Evolutionary conservation across 92 coral and sea anemone genomes (phyloP).

Genomic region (Zoanthus solanderi): DNA sequence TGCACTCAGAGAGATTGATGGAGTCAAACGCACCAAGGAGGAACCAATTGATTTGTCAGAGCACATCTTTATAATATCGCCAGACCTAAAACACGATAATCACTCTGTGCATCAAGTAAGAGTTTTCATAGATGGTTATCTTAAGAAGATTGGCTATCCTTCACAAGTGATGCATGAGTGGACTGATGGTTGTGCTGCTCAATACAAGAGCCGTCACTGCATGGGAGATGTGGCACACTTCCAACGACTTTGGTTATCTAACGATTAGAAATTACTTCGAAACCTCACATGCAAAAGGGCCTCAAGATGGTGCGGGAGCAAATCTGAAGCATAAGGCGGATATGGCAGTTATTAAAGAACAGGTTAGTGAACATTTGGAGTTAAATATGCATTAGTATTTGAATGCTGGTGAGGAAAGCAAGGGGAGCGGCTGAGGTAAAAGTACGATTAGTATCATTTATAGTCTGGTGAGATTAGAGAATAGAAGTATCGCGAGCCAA

Average conservation of each 20-base stretch:
- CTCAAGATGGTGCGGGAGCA: too few species aligned
- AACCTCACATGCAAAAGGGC: not conserved
- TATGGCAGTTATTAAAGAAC: not conserved
- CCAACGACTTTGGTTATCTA: not conserved
- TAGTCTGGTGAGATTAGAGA: not conserved
- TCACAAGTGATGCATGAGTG: slow-evolving; percentile 41
- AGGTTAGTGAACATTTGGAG: not conserved
- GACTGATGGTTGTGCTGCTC: slow-evolving; percentile 55
- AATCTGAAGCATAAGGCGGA: too few species aligned
- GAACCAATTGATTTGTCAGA: slow-evolving; percentile 11
- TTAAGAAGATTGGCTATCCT: slow-evolving; percentile 33
- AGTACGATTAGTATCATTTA: slow-evolving; percentile 3
- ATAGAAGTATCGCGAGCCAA: not conserved
- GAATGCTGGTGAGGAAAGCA: not conserved
- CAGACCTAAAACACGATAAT: slow-evolving; percentile 47
- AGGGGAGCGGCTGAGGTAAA: not conserved
- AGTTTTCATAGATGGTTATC: slow-evolving; percentile 32
- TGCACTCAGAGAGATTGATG: slow-evolving; percentile 13
- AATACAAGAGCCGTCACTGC: slow-evolving; percentile 63
- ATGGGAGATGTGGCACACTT: slow-evolving; percentile 58
- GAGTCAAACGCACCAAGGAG: not conserved
- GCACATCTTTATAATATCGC: slow-evolving; percentile 47
- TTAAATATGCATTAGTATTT: too few species aligned
- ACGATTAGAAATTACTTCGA: not conserved
- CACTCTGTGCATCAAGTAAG: slow-evolving; percentile 51